Evolutionary conservation across 2,888 invertebrate genomes (phyloP).

Genomic region (Eilema sororculum): DNA sequence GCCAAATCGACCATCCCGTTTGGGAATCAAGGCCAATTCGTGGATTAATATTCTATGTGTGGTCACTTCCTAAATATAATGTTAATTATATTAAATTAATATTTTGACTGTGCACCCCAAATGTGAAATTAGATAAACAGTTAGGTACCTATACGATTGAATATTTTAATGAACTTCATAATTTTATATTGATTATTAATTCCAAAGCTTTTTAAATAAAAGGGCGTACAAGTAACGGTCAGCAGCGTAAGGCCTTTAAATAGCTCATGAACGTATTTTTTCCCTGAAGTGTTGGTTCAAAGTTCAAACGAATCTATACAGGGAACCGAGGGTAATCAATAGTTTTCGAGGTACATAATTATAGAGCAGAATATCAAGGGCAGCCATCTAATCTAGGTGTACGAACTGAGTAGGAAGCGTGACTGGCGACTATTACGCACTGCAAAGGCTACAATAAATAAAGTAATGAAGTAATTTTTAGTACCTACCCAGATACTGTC

Average conservation of each 20-base stretch:
- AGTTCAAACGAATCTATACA: conserved; percentile 60
- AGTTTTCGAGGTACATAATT: conserved; percentile 59
- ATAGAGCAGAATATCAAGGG: conserved; percentile 61
- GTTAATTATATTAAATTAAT: conserved; percentile 77
- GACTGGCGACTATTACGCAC: conserved; percentile 54
- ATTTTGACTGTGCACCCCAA: conserved; percentile 65
- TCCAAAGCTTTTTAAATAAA: conserved; percentile 8
- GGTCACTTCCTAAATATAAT: conserved; percentile 75
- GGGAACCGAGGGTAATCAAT: conserved; percentile 63
- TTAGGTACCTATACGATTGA: conserved; percentile 20
- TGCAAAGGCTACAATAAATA: conserved; percentile 5
- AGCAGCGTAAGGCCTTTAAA: conserved; percentile 34
- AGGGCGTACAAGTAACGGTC: conserved; percentile 34
- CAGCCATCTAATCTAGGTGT: conserved; percentile 48
- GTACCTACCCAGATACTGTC: too few relatives aligned
- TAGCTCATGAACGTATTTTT: conserved; percentile 37
- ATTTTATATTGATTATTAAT: not conserved
- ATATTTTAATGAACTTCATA: not conserved
- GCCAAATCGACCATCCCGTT: conserved; percentile 78
- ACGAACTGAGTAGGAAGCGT: conserved; percentile 60
- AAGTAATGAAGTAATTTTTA: too few relatives aligned
- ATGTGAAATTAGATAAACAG: conserved; percentile 61
- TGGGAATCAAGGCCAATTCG: conserved; percentile 83
- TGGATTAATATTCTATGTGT: conserved; percentile 79
- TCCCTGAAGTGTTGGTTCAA: conserved; percentile 56